phyloP scores from a whole-genome alignment of 1,140 invertebrate species.

The Muscidifurax raptorellus region DNA sequence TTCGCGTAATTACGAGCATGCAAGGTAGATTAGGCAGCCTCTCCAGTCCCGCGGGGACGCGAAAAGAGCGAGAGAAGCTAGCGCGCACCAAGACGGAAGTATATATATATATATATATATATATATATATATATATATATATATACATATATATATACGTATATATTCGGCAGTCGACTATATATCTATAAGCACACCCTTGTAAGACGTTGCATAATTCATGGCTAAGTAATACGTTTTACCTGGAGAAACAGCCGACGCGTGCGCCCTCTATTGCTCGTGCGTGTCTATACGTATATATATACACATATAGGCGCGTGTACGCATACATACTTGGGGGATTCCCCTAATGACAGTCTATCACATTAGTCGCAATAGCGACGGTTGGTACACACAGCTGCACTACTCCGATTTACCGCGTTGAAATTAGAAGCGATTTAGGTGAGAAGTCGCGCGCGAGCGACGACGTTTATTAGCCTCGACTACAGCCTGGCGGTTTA shows the following conservation, averaged over 20 bases:
- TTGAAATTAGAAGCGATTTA: conserved; percentile 50
- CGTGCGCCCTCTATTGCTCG: background rate
- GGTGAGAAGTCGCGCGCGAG: background rate
- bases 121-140: conserved; percentile 4
- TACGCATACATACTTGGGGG: conserved; percentile 31
- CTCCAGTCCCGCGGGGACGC: conserved; percentile 3
- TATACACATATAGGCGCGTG: background rate
- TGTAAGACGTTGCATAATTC: conserved; percentile 67
- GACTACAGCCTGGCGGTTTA: background rate
- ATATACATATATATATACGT: background rate
- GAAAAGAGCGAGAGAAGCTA: conserved; percentile 23
- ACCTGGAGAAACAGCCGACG: conserved; percentile 30
- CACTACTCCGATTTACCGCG: conserved; percentile 62
- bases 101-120: background rate
- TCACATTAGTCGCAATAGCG: conserved; percentile 62
- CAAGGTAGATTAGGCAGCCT: conserved; percentile 52
- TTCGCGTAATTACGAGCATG: conserved; percentile 50
- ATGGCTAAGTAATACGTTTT: conserved; percentile 72
- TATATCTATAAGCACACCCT: conserved; percentile 34
- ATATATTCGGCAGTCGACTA: conserved; percentile 55
- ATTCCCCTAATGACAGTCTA: conserved; percentile 67
- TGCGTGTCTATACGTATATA: background rate
- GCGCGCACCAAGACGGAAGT: background rate
- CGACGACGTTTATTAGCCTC: conserved; percentile 13
- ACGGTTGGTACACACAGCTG: conserved; percentile 57